Conservation (phyloP, 2,888 invertebrate genomes). For the Zhengitettix transpicula region DNA sequence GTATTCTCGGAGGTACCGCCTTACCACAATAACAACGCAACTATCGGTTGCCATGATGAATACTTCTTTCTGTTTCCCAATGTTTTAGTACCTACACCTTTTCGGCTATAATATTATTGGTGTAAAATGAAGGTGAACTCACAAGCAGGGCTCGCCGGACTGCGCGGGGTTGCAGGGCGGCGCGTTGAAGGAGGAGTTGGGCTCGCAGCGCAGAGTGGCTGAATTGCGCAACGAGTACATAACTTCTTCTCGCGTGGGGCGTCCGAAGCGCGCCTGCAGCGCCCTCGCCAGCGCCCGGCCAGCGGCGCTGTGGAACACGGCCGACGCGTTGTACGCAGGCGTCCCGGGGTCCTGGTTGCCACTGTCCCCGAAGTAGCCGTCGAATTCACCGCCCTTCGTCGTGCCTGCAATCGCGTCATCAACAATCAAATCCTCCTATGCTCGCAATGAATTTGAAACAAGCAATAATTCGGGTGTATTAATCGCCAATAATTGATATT, state of each 20-base stretch:
- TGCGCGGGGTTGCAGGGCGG: constrained; percentile 5
- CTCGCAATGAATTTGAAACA: no score
- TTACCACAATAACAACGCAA: no score
- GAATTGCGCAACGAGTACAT: constrained; percentile 23
- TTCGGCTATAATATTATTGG: no score
- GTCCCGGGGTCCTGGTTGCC: constrained; percentile 23
- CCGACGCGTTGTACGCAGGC: constrained; percentile 26
- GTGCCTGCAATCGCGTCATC: neutral
- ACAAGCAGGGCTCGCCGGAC: neutral
- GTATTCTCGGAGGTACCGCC: no score
- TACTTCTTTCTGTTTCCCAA: no score
- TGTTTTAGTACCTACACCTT: no score
- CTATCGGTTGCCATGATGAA: no score
- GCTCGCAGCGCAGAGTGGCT: constrained; percentile 25
- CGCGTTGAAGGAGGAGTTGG: constrained; percentile 1
- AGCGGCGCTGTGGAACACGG: constrained; percentile 25
- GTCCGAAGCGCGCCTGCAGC: constrained; percentile 18
- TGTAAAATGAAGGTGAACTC: neutral
- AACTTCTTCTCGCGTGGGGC: constrained; percentile 20
- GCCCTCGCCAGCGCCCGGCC: constrained; percentile 21
- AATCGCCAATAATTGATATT: no score
- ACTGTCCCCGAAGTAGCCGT: constrained; percentile 28
- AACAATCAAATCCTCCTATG: no score
- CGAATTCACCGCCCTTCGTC: constrained; percentile 18
- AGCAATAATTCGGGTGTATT: no score